A percentile compares a stretch with the other conserved stretches of the same genome.
These are phyloP conservation scores for Eledona agricola DNA, from an alignment of 2,888 invertebrate genomes.

Conservation along the genomic window DNA sequence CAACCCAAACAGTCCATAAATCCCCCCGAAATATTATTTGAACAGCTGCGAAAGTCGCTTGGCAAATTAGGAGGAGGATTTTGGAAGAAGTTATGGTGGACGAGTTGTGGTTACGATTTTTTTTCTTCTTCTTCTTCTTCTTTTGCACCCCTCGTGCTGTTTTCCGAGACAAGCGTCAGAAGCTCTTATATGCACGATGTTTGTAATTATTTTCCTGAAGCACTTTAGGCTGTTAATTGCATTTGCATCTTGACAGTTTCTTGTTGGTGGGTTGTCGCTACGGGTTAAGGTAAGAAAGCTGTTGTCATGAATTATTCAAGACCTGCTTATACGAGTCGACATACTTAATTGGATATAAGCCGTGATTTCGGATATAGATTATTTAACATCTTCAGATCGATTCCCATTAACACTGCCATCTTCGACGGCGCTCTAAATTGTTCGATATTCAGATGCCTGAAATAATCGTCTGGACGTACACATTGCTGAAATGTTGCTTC, in stretches of 20 bases:
- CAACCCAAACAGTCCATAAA: constrained; percentile 41
- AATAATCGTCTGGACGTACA: too few species aligned
- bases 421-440: constrained; percentile 29
- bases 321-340: constrained; percentile 57
- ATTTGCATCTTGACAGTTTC: constrained; percentile 64
- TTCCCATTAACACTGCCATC: constrained; percentile 50
- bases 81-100: constrained; percentile 19
- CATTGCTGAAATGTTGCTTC: too few species aligned
- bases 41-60: constrained; percentile 54
- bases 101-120: constrained; percentile 15
- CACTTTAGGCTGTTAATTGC: constrained; percentile 62
- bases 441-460: constrained; percentile 31
- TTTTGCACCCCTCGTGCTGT: constrained; percentile 6
- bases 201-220: constrained; percentile 62
- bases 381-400: constrained; percentile 59
- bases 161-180: constrained; percentile 22
- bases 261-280: constrained; percentile 62
- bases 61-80: constrained; percentile 47
- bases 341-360: constrained; percentile 62
- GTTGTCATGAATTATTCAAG: constrained; percentile 62
- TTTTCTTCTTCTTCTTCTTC: constrained; percentile 5
- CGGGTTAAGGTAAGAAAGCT: constrained; percentile 63
- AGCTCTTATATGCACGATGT: constrained; percentile 47
- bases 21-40: constrained; percentile 48
- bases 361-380: constrained; percentile 62